Percentiles rank a stretch among this genome's conserved stretches.
Evolutionary conservation across 2,113 vertebrate species (phyloP).

Genomic region (Cyrtonyx montezumae): DNA sequence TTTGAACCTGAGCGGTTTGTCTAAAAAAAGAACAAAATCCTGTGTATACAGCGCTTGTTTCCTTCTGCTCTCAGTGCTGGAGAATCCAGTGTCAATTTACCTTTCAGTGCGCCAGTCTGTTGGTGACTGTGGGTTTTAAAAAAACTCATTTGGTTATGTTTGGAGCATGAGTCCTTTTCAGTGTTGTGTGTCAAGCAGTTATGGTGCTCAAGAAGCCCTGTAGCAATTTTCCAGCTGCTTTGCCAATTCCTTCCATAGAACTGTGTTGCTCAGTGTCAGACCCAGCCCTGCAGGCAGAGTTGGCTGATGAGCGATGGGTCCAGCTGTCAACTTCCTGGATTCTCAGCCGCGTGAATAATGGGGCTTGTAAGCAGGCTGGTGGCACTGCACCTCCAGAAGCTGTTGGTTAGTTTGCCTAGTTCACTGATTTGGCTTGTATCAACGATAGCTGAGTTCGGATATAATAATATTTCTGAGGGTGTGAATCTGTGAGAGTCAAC

Average conservation of each 20-base stretch:
- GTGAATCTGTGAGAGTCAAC: not conserved
- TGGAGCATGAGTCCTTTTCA: not conserved
- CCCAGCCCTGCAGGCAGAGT: fast-evolving
- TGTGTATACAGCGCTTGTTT: not conserved
- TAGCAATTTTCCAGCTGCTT: not conserved
- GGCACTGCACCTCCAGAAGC: not conserved
- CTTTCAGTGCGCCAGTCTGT: not conserved
- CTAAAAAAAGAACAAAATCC: no score
- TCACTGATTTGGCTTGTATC: not conserved
- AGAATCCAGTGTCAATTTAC: not conserved
- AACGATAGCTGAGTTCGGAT: not conserved
- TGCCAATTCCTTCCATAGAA: not conserved
- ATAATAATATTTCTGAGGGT: not conserved
- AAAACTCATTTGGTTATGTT: not conserved
- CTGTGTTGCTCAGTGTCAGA: not conserved
- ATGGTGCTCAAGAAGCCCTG: not conserved
- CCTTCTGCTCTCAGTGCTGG: not conserved
- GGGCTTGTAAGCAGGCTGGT: not conserved
- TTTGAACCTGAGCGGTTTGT: not conserved
- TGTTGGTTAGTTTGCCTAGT: not conserved
- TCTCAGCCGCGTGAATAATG: fast-evolving
- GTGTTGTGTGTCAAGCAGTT: not conserved
- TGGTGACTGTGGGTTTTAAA: not conserved
- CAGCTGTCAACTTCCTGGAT: not conserved
- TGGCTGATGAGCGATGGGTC: not conserved